phyloP scores from a whole-genome alignment of 2,113 vertebrate species.

The Chionodraco myersi region DNA sequence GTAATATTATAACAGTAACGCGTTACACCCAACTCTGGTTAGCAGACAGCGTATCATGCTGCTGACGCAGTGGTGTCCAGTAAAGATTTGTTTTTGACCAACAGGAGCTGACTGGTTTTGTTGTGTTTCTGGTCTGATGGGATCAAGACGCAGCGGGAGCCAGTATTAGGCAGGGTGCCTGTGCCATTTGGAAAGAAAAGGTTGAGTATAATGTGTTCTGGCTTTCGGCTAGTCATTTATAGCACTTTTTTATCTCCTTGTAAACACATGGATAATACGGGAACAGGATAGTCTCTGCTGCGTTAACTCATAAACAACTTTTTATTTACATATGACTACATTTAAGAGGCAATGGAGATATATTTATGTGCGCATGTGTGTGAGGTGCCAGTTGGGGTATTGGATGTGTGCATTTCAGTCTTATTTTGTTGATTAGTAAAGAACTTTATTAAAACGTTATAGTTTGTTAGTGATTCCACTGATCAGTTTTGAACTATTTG shows the following conservation, averaged over 20 bases:
- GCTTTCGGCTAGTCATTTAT: conserved; percentile 5
- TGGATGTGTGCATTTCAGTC: not conserved
- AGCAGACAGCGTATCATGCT: conserved; percentile 69
- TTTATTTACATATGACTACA: conserved; percentile 42
- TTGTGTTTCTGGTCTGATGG: conserved; percentile 67
- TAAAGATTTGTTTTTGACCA: conserved; percentile 35
- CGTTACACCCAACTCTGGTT: too few species aligned
- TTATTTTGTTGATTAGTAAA: conserved; percentile 6
- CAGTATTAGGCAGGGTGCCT: conserved; percentile 2
- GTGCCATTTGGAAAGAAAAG: conserved; percentile 6
- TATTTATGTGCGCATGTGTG: not conserved
- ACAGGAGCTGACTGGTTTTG: conserved; percentile 58
- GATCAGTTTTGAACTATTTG: conserved; percentile 19
- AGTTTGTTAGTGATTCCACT: not conserved
- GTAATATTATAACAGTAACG: too few species aligned
- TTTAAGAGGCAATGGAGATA: conserved; percentile 42
- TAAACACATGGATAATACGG: not conserved
- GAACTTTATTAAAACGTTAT: not conserved
- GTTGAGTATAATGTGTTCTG: not conserved
- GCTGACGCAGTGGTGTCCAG: conserved; percentile 61
- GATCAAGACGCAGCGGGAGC: conserved; percentile 52
- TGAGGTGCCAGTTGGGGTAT: not conserved
- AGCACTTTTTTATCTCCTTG: not conserved
- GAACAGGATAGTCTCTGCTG: conserved; percentile 61
- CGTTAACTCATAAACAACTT: conserved; percentile 57